Evolutionary conservation across 1,140 invertebrate genomes (phyloP).

Genomic region (Cataglyphis hispanica): DNA sequence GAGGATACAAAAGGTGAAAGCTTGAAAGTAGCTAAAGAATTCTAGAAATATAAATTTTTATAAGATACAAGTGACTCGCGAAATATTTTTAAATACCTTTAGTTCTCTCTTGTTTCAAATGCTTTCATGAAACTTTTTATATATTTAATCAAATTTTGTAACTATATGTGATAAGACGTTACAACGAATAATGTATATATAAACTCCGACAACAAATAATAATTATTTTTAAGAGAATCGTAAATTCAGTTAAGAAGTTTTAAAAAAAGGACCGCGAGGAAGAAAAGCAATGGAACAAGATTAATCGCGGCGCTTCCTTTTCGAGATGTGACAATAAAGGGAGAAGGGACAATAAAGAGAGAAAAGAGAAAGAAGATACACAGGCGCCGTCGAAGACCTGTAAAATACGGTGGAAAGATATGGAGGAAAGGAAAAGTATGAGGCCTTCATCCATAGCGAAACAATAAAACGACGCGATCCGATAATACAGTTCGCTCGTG

Average conservation of each 20-base stretch:
- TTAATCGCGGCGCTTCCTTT: slow-evolving; percentile 53
- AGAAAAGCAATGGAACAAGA: slow-evolving; percentile 27
- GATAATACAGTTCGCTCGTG: slow-evolving; percentile 36
- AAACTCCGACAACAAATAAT: neutral
- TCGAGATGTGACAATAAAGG: slow-evolving; percentile 41
- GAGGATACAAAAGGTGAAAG: too few species aligned
- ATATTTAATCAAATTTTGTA: too few species aligned
- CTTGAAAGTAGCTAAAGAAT: neutral
- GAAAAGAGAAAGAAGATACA: neutral
- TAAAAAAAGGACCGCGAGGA: neutral
- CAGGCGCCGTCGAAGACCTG: slow-evolving; percentile 11
- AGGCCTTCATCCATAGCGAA: slow-evolving; percentile 41
- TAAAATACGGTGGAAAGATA: slow-evolving; percentile 35
- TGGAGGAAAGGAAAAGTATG: slow-evolving; percentile 35
- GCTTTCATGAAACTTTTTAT: too few species aligned
- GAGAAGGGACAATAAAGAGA: slow-evolving; percentile 9
- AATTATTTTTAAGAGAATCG: slow-evolving; percentile 16
- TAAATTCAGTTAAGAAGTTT: slow-evolving; percentile 21
- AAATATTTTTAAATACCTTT: too few species aligned
- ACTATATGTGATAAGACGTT: too few species aligned
- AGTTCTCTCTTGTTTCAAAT: too few species aligned
- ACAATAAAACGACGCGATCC: slow-evolving; percentile 50
- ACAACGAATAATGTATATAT: neutral
- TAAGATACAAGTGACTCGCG: neutral
- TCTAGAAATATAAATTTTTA: neutral